Conservation (phyloP, 2,113 vertebrate genomes). For the Onychostruthus taczanowskii region DNA sequence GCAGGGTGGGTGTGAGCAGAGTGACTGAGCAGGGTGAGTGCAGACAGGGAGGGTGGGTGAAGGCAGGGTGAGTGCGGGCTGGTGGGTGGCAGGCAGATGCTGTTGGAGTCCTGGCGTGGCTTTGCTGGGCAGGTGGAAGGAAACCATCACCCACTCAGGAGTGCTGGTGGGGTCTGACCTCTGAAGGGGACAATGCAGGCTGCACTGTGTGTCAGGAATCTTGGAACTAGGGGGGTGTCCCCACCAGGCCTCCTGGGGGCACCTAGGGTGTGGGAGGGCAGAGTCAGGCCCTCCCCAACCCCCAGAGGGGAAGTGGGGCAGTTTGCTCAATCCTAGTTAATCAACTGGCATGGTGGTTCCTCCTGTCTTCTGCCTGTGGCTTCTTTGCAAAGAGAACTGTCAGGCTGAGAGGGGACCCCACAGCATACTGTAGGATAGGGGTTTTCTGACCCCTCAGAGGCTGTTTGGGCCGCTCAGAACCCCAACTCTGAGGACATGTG, state of each 20-base stretch:
- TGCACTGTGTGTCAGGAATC: background rate
- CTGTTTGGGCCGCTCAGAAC: fast-evolving
- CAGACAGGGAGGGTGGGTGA: background rate
- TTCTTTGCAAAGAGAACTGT: background rate
- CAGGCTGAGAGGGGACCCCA: fast-evolving
- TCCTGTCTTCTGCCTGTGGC: background rate
- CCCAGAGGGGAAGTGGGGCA: background rate
- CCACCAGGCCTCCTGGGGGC: background rate
- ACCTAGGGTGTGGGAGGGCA: background rate
- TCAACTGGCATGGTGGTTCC: background rate
- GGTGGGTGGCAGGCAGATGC: background rate
- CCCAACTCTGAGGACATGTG: fast-evolving
- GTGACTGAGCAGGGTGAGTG: background rate
- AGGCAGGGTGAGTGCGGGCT: background rate
- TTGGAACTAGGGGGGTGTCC: background rate
- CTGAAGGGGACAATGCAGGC: background rate
- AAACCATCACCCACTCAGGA: background rate
- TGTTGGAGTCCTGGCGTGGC: fast-evolving
- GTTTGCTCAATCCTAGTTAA: background rate
- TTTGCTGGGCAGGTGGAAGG: background rate
- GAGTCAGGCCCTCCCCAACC: background rate
- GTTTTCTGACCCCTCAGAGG: background rate
- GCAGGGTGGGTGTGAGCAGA: background rate
- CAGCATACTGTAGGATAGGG: fast-evolving
- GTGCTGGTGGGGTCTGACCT: background rate